Evolutionary conservation across 2,888 invertebrate genomes (phyloP).

Genomic region (Sinodicranocentrus sp.): DNA sequence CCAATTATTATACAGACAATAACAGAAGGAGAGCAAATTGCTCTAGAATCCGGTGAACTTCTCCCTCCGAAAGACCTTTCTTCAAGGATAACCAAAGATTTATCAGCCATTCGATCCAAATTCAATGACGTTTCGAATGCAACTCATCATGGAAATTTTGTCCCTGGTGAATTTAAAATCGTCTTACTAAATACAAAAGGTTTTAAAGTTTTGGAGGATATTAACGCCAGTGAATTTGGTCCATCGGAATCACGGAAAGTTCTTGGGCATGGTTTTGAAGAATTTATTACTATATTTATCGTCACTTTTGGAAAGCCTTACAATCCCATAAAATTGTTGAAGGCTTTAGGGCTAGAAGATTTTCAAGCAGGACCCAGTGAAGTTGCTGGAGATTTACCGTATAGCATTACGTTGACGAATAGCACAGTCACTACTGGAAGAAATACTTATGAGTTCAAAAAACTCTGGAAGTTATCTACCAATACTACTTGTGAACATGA

Average conservation of each 20-base stretch:
- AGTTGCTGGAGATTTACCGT: constrained; percentile 42
- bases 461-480: no score
- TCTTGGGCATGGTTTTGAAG: constrained; percentile 47
- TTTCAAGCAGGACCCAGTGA: constrained; percentile 47
- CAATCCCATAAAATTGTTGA: constrained; percentile 36
- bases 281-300: constrained; percentile 25
- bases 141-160: constrained; percentile 36
- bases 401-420: constrained; percentile 36
- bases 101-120: constrained; percentile 51
- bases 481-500: no score
- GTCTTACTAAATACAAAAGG: constrained; percentile 21
- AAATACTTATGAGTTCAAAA: constrained; percentile 54
- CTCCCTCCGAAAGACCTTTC: constrained; percentile 42
- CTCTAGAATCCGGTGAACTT: constrained; percentile 58
- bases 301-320: constrained; percentile 61
- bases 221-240: constrained; percentile 49
- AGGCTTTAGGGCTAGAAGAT: constrained; percentile 19
- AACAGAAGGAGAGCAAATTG: constrained; percentile 58
- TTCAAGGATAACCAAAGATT: constrained; percentile 47
- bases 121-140: constrained; percentile 34
- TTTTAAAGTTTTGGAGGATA: constrained; percentile 23
- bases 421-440: not conserved
- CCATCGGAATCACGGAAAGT: constrained; percentile 30
- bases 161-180: constrained; percentile 45
- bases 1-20: no score